Percentiles rank a stretch among this genome's conserved stretches.
Evolutionary conservation across 2,797 vertebrate species (phyloP).

Genomic region (Malacoraja senta): DNA sequence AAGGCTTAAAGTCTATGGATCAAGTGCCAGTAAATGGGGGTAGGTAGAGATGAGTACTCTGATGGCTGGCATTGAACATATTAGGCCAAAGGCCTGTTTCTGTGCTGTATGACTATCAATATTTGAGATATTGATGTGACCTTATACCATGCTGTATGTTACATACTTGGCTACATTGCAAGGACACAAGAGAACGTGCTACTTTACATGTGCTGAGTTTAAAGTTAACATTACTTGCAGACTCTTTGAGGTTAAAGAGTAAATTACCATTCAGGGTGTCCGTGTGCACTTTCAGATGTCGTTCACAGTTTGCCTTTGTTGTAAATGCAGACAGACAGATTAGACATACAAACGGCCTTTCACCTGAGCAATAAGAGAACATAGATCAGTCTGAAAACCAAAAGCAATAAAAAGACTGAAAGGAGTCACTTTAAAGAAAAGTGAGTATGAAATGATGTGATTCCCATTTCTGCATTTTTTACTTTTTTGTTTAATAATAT

Average conservation of each 20-base stretch:
- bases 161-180: background rate
- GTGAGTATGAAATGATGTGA: background rate
- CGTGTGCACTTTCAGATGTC: constrained; percentile 93
- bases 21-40: too few relatives aligned
- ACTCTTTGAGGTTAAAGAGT: background rate
- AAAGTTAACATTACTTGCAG: background rate
- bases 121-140: background rate
- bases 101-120: too few relatives aligned
- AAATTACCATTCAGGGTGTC: constrained; percentile 78
- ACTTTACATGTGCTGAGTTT: background rate
- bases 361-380: constrained; percentile 61
- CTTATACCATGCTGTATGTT: background rate
- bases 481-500: background rate
- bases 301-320: constrained; percentile 96
- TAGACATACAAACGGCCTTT: constrained; percentile 89
- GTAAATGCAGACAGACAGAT: constrained; percentile 95
- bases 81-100: too few relatives aligned
- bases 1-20: too few relatives aligned
- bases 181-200: background rate
- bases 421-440: background rate
- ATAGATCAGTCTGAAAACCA: constrained; percentile 29
- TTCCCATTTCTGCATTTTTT: background rate
- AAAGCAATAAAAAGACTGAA: background rate
- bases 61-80: too few relatives aligned
- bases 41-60: too few relatives aligned